phyloP scores from a whole-genome alignment of 2,113 vertebrate genomes.

The Craseonycteris thonglongyai region DNA sequence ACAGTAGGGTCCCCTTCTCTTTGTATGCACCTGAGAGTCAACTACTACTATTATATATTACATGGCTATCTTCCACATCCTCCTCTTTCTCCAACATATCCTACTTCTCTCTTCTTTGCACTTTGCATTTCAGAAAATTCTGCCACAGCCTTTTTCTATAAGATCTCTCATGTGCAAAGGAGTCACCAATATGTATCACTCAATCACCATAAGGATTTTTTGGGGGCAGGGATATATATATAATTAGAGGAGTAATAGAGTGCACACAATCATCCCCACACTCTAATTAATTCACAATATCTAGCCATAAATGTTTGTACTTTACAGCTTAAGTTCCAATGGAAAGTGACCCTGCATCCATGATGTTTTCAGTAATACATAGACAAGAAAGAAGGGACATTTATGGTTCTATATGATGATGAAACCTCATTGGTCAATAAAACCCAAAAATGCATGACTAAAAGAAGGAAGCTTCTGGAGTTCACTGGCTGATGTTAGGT shows the following conservation, averaged over 20 bases:
- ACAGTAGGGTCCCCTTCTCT: background rate
- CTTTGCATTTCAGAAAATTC: background rate
- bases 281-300: background rate
- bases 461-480: background rate
- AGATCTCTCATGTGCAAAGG: background rate
- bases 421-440: background rate
- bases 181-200: background rate
- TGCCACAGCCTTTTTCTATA: background rate
- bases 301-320: background rate
- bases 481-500: background rate
- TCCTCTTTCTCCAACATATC: background rate
- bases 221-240: accelerated
- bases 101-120: background rate
- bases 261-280: background rate
- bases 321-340: background rate
- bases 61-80: background rate
- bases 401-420: background rate
- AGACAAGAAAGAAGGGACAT: background rate
- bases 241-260: background rate
- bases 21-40: background rate
- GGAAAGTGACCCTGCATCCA: background rate
- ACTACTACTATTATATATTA: accelerated
- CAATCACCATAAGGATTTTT: background rate
- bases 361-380: background rate
- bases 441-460: background rate